Evolutionary conservation across 1,140 invertebrate species (phyloP), one percentile per base, ranked within the genome.

Genomic region (Steinernema feltiae): DNA sequence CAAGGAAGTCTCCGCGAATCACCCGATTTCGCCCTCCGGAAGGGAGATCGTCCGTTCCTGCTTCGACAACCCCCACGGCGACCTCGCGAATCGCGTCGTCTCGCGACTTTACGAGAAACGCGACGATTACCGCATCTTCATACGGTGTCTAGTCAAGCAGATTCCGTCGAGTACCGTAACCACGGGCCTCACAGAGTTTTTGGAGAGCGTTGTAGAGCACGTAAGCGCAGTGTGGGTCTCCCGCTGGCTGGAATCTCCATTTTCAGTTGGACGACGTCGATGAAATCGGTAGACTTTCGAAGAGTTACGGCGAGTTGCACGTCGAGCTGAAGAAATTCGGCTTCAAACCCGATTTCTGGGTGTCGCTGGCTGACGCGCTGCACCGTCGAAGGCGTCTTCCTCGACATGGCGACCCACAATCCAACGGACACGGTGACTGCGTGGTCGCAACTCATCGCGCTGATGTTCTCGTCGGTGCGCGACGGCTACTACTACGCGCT

Each of bases 331-430:
- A 85, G 46, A 71, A 69, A 30, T 85, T 78, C 35, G 83, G 83
- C 15, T 84, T 85, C 48, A 84, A 84, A 48, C 83, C 83, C 1
- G 83, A 84, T 70, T 85, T 84, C 63, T 84, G 83, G 83, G 83
- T 84, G 0, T 78, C 79, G 24, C 48, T 85, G 18, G 82, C 83
- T 0, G 83, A 84, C 72, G 83, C 83, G 3, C 83, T 85, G n/a
- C 46, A 85, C 80, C 1, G 76, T 84, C 17, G 83, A 84, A 76
- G 79, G 83, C 24, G 77, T 83, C 46, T 83, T 83, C 70, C 48
- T 84, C 24, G 83, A 84, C 46, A 76, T 78, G 77, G 83, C 83
- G n/a, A 84, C 77, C 70, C 83, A 84, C 72, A 81, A 82, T 79
- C 83, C 83, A 32, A 82, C 83, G 1, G 83, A 84, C 63, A 85